A percentile compares a stretch with the other conserved stretches of the same genome.
Evolutionary conservation across 2,888 invertebrate species (phyloP).

Genomic region (Branchinecta sandiegonensis): DNA sequence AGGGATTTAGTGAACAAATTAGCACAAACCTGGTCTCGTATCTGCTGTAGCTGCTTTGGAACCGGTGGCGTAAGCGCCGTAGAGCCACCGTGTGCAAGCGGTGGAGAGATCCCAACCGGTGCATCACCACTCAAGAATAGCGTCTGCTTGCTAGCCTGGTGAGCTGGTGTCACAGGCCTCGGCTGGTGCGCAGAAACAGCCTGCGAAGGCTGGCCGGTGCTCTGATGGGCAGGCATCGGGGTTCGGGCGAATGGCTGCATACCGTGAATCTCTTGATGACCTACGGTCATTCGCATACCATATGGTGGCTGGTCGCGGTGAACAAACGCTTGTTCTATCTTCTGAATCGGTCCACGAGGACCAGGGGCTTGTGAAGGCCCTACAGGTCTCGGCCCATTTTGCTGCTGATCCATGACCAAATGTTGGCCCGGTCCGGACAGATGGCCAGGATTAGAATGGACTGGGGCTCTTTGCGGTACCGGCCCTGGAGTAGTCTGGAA

Average conservation of each 20-base stretch:
- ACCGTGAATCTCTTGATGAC: neutral
- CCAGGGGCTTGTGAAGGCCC: neutral
- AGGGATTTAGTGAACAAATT: neutral
- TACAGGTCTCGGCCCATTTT: neutral
- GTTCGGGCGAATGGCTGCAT: neutral
- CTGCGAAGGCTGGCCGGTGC: neutral
- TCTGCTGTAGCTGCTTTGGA: neutral
- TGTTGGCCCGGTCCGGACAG: neutral
- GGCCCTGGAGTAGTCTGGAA: constrained; percentile 1
- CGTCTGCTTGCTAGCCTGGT: constrained; percentile 7
- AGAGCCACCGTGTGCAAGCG: constrained; percentile 1
- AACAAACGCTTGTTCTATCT: neutral
- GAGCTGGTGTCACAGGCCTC: neutral
- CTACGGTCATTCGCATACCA: constrained; percentile 2
- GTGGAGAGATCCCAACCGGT: constrained; percentile 4
- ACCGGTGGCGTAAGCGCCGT: neutral
- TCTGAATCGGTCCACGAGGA: constrained; percentile 2
- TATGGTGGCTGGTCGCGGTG: neutral
- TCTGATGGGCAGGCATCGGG: constrained; percentile 10
- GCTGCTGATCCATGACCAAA: neutral
- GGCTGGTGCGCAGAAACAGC: neutral
- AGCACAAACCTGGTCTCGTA: constrained; percentile 12
- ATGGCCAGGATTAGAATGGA: constrained; percentile 1
- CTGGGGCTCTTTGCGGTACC: neutral
- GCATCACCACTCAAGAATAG: neutral